A percentile compares a stretch with the other conserved stretches of the same genome.
phyloP scores from a whole-genome alignment of 2,888 invertebrate species.

The Pachliopta kotzebuea region DNA sequence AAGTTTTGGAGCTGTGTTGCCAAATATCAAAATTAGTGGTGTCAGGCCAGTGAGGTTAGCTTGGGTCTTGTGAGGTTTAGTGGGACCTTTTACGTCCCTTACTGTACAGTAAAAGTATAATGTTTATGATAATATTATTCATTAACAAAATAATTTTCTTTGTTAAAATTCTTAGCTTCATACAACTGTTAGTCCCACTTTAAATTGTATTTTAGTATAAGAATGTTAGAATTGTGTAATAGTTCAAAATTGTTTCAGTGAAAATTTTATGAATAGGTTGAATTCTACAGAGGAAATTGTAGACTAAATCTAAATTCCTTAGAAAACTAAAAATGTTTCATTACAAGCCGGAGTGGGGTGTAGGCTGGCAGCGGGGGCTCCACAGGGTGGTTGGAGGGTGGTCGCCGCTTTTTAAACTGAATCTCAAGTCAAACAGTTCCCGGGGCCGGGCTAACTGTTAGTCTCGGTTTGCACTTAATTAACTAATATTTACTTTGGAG shows the following conservation, averaged over 20 bases:
- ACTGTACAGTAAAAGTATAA: too few species aligned
- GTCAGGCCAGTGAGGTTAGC: too few species aligned
- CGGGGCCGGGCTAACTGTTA: constrained; percentile 42
- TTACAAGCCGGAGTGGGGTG: constrained; percentile 4
- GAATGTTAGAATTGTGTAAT: background rate
- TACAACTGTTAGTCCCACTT: background rate
- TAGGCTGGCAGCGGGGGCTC: background rate
- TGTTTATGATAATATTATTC: too few species aligned
- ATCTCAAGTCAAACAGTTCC: constrained; percentile 47
- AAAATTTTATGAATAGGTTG: background rate
- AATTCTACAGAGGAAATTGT: background rate
- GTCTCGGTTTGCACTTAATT: constrained; percentile 73
- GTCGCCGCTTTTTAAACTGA: constrained; percentile 42
- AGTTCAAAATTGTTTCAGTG: background rate
- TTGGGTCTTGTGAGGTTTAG: too few species aligned
- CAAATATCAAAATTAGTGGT: too few species aligned
- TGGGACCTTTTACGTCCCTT: too few species aligned
- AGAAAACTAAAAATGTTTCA: constrained; percentile 21
- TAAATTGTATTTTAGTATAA: background rate
- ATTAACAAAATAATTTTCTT: too few species aligned
- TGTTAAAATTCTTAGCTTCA: background rate
- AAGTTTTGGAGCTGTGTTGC: too few species aligned
- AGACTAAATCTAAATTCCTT: constrained; percentile 17
- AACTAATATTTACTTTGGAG: constrained; percentile 77
- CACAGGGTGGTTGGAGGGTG: constrained; percentile 4